Conservation (phyloP, 2,113 vertebrate genomes). For the Myiozetetes cayanensis region DNA sequence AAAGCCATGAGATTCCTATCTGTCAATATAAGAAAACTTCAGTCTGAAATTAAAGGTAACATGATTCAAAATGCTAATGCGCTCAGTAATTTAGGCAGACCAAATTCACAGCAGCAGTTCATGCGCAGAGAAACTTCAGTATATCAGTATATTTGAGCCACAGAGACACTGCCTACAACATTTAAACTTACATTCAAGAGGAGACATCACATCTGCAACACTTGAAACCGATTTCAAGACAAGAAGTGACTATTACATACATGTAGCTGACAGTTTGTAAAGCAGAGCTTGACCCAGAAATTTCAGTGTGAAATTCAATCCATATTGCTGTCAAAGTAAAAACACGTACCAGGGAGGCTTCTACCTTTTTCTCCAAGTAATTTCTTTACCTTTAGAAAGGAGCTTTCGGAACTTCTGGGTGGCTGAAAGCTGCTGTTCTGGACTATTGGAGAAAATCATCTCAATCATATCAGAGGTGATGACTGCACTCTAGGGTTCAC, state of each 20-base stretch:
- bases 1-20: not conserved
- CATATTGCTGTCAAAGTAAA: not conserved
- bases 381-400: constrained; percentile 90
- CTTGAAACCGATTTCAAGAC: not conserved
- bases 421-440: constrained; percentile 95
- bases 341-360: not conserved
- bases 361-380: not conserved
- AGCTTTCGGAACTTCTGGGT: constrained; percentile 97
- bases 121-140: not conserved
- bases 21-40: not conserved
- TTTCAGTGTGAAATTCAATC: not conserved
- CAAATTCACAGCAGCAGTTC: not conserved
- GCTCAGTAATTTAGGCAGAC: not conserved
- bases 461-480: constrained; percentile 98
- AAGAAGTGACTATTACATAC: not conserved
- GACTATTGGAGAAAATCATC: constrained; percentile 96
- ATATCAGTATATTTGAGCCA: not conserved
- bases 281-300: not conserved
- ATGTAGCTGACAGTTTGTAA: not conserved
- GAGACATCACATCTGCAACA: not conserved
- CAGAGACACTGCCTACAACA: not conserved
- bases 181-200: not conserved
- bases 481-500: constrained; percentile 75
- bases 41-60: not conserved
- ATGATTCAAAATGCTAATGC: not conserved